phyloP scores from a whole-genome alignment of 2,797 vertebrate genomes.

The Gastrophryne carolinensis region DNA sequence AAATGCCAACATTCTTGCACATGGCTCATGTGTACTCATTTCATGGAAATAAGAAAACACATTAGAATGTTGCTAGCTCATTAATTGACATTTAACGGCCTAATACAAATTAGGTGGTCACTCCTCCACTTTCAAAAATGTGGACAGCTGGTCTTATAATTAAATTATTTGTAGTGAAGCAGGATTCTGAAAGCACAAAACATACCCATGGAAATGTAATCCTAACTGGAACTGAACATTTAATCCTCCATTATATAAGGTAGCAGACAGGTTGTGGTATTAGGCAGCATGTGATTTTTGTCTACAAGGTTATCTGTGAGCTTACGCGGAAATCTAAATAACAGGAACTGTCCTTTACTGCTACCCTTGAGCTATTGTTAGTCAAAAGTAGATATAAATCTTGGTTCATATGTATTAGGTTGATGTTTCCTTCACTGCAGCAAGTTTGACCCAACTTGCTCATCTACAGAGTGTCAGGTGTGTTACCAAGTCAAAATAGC shows the following conservation, averaged over 20 bases:
- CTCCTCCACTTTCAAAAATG: background rate
- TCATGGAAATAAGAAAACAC: background rate
- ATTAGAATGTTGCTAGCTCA: background rate
- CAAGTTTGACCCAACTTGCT: too few relatives aligned
- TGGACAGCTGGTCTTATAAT: slow-evolving; percentile 1
- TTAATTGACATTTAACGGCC: background rate
- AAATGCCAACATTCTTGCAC: background rate
- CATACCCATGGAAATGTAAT: slow-evolving; percentile 31
- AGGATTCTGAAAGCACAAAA: background rate
- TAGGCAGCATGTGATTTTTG: background rate
- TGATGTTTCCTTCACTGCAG: background rate
- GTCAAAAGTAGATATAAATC: background rate
- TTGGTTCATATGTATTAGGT: background rate
- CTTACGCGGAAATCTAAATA: background rate
- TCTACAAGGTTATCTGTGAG: slow-evolving; percentile 6
- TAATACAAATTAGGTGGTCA: background rate
- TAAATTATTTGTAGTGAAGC: background rate
- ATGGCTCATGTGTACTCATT: background rate
- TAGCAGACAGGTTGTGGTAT: background rate
- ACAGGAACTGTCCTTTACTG: slow-evolving; percentile 17
- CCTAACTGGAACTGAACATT: background rate
- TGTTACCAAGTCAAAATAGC: too few relatives aligned
- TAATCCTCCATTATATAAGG: background rate
- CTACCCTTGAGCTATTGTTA: background rate
- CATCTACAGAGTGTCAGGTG: too few relatives aligned